Conservation (phyloP, 2,113 vertebrate species). For the Leptobrachium leishanense region DNA sequence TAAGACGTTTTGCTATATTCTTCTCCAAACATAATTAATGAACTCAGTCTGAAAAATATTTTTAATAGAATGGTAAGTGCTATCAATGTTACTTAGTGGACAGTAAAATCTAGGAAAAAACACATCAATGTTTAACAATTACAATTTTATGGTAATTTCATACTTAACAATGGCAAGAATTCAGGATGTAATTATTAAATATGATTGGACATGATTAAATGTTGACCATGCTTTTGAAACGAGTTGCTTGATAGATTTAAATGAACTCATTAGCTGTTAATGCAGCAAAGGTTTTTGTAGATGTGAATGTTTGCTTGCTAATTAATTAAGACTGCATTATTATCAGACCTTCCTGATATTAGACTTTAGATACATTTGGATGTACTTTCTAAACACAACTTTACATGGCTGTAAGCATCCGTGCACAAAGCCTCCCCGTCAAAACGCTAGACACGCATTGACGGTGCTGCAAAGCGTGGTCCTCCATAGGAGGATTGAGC, state of each 20-base stretch:
- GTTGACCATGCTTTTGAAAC: constrained; percentile 65
- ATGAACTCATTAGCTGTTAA: constrained; percentile 77
- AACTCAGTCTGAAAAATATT: constrained; percentile 12
- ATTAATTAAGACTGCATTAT: constrained; percentile 78
- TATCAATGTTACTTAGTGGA: not conserved
- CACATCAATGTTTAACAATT: constrained; percentile 60
- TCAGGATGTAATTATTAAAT: constrained; percentile 70
- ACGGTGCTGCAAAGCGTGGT: too few species aligned
- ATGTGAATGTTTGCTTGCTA: constrained; percentile 77
- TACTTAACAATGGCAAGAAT: constrained; percentile 65
- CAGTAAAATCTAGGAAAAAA: constrained; percentile 25
- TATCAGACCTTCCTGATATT: constrained; percentile 70
- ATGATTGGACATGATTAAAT: constrained; percentile 77
- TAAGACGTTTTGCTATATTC: not conserved
- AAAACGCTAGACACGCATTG: too few species aligned
- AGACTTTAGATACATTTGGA: constrained; percentile 61
- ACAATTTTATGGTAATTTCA: constrained; percentile 70
- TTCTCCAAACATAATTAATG: constrained; percentile 18
- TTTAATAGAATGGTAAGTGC: constrained; percentile 1
- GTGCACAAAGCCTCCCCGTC: too few species aligned
- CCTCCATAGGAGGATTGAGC: too few species aligned
- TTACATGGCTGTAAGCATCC: too few species aligned
- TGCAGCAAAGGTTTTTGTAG: constrained; percentile 72
- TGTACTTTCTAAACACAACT: too few species aligned
- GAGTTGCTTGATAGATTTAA: constrained; percentile 66